These are phyloP conservation scores for Zaprionus taronus DNA, from an alignment of 1,140 invertebrate species.

Conservation along the genomic window DNA sequence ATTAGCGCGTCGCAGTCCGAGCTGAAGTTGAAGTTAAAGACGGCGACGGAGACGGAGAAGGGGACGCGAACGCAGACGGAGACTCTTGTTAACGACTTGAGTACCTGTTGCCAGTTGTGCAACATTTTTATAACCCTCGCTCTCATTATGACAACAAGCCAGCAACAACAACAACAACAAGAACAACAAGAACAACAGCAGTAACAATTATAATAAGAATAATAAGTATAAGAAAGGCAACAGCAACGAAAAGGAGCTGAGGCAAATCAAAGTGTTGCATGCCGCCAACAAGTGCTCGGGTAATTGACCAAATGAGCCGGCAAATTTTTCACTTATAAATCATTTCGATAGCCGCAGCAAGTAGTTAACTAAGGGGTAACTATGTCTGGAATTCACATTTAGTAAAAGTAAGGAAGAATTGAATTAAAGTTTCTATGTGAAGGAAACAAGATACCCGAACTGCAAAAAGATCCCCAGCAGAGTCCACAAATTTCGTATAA, in stretches of 20 bases:
- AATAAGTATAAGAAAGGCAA: conserved; percentile 7
- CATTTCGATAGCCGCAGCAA: neutral
- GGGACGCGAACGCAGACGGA: neutral
- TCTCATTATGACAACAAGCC: conserved; percentile 68
- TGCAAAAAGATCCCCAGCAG: too few species aligned
- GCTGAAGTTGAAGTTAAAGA: neutral
- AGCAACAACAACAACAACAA: conserved; percentile 11
- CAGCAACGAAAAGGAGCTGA: neutral
- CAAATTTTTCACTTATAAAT: conserved; percentile 23
- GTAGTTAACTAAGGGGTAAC: neutral
- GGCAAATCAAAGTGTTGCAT: conserved; percentile 62
- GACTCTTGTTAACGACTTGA: conserved; percentile 15
- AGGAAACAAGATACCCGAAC: too few species aligned
- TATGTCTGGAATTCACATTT: too few species aligned
- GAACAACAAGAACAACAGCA: neutral
- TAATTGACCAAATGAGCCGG: conserved; percentile 40
- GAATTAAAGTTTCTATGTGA: too few species aligned
- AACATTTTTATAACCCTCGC: conserved; percentile 44
- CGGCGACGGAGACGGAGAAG: neutral
- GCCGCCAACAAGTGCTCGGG: conserved; percentile 45
- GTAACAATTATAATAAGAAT: conserved; percentile 28
- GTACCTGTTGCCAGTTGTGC: conserved; percentile 18
- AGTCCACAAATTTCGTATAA: too few species aligned
- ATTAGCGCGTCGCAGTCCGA: conserved; percentile 62
- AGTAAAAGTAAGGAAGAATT: too few species aligned